Base-by-base conservation (phyloP, 2,113 vertebrate genomes). In the Desmodus rotundus region DNA sequence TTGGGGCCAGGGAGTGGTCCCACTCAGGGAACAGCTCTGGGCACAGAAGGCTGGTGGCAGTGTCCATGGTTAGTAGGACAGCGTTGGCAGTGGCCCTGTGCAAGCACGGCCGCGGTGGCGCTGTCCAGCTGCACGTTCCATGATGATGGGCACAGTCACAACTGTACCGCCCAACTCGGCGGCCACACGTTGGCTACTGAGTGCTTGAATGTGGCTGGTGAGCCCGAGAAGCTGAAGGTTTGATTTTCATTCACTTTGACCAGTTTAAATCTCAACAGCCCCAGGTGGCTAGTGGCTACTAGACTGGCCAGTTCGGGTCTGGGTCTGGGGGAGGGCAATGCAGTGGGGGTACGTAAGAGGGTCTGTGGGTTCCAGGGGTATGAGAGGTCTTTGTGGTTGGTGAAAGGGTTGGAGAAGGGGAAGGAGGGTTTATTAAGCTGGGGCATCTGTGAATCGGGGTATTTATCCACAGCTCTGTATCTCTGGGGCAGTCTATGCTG, bases 61-160 rank as follows among this genome's bases (percentile, higher is more conserved):
- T 31, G 9, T 4, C 0, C 3, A 76, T 14, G 12, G 2, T 36
- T 26, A 10, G 16, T 1, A 31, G n/a, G 36, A 19, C 41, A 11
- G 36, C 15, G n/a, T 16, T 45, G 38, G 43, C 1, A 2, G 58
- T 8, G 10, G 52, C 22, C 36, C 43, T 0, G 9, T 4, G 9
- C 1, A 8, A 56, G 54, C 76, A 41, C 4, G 28, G 80, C 47
- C 7, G 13, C 1, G 19, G 70, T 1, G 7, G 19, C 17, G 0
- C 61, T 7, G 33, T 26, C 73, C 52, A 3, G 43, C 16, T 5
- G 11, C 14, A 41, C 4, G 1, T 22, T 22, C 65, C 38, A 19
- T 5, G 4, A 1, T 1, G 6, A 19, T 1, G 15, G 26, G 9
- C n/a, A 67, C 4, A 20, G 11, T 33, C 63, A 26, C 28, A 20